Evolutionary conservation across 2,797 vertebrate species (phyloP).

Genomic region (Rhincodon typus): DNA sequence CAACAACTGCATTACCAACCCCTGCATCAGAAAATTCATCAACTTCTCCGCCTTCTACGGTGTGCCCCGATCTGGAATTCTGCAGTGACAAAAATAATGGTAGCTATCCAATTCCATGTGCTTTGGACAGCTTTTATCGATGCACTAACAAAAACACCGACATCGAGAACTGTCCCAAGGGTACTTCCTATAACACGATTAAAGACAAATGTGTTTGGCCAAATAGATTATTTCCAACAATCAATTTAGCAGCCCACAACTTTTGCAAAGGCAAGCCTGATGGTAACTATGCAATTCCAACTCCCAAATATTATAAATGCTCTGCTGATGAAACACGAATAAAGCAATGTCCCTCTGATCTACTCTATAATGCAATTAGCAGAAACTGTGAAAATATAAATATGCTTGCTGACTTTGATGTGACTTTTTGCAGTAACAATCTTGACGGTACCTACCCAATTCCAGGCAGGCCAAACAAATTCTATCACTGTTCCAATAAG

Average conservation of each 20-base stretch:
- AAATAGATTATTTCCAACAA: not conserved
- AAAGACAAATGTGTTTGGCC: constrained; percentile 7
- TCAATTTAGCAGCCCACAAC: not conserved
- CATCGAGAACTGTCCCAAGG: not conserved
- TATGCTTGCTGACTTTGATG: not conserved
- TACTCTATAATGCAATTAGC: constrained; percentile 10
- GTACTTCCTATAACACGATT: not conserved
- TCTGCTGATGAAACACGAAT: not conserved
- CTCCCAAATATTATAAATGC: not conserved
- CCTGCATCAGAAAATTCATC: not conserved
- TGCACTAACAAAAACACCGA: not conserved
- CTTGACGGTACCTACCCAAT: constrained; percentile 13
- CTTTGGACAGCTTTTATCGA: not conserved
- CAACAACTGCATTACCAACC: not conserved
- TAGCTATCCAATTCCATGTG: not conserved
- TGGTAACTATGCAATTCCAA: not conserved
- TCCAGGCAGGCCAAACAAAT: constrained; percentile 17
- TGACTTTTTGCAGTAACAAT: not conserved
- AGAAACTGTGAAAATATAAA: not conserved
- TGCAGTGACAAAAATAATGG: not conserved
- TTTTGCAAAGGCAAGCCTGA: not conserved
- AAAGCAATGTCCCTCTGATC: not conserved
- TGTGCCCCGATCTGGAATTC: not conserved
- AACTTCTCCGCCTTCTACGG: not conserved
- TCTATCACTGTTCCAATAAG: not conserved